Percentiles rank a stretch among this genome's conserved stretches.
phyloP scores from a whole-genome alignment of 2,888 invertebrate species.

The Orthosia incerta region DNA sequence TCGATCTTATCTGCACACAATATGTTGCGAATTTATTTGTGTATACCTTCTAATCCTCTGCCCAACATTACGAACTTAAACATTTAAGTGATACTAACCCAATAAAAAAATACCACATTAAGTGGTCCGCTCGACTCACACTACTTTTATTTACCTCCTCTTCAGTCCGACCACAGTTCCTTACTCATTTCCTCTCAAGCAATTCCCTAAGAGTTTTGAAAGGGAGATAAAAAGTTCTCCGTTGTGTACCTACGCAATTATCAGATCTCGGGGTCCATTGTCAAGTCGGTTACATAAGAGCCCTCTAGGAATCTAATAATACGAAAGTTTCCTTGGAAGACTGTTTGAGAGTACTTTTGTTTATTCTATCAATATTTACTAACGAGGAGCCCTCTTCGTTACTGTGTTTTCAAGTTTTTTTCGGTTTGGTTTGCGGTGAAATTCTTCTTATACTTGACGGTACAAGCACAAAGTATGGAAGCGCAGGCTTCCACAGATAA shows the following conservation, averaged over 20 bases:
- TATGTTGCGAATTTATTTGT: neutral
- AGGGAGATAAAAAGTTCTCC: slow-evolving; percentile 61
- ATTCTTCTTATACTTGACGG: neutral
- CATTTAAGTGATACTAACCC: neutral
- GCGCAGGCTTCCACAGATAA: no score
- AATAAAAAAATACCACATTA: neutral
- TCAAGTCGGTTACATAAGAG: slow-evolving; percentile 54
- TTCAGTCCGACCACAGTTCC: slow-evolving; percentile 33
- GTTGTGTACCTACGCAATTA: slow-evolving; percentile 65
- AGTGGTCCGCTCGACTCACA: slow-evolving; percentile 1
- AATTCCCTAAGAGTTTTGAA: slow-evolving; percentile 46
- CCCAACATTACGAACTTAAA: neutral
- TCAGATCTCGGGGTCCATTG: slow-evolving; percentile 65
- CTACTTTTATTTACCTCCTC: slow-evolving; percentile 14
- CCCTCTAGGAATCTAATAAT: slow-evolving; percentile 56
- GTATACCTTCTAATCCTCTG: neutral
- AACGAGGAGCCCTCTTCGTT: slow-evolving; percentile 17
- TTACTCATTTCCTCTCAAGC: slow-evolving; percentile 32
- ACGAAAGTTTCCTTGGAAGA: slow-evolving; percentile 44
- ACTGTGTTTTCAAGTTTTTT: slow-evolving; percentile 11
- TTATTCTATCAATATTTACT: slow-evolving; percentile 53
- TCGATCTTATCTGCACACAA: no score
- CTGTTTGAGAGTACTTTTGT: slow-evolving; percentile 43
- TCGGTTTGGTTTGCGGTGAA: neutral
- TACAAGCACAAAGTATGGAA: no score